These are phyloP conservation scores for Orthosia incerta DNA, from an alignment of 2,888 invertebrate genomes.

Conservation along the genomic window DNA sequence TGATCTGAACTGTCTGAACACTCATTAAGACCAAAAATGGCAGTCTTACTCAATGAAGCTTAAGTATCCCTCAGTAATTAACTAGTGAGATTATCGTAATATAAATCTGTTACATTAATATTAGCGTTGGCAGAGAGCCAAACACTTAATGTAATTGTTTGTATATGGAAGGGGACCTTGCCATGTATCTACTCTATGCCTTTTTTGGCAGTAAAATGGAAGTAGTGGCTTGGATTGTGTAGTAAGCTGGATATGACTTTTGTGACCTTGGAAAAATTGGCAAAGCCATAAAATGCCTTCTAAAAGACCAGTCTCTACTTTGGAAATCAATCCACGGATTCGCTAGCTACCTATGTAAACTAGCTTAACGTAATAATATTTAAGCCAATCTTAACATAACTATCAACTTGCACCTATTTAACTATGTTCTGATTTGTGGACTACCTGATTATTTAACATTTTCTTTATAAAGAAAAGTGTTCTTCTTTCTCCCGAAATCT, in stretches of 20 bases:
- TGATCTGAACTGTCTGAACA: constrained; percentile 22
- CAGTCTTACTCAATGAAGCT: constrained; percentile 28
- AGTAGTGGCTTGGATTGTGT: constrained; percentile 14
- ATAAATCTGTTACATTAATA: constrained; percentile 64
- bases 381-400: too few species aligned
- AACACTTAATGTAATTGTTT: constrained; percentile 75
- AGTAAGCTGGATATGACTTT: constrained; percentile 23
- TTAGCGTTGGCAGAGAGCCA: constrained; percentile 66
- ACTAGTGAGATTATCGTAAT: constrained; percentile 62
- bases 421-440: too few species aligned
- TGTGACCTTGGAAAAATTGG: background rate
- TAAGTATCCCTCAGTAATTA: constrained; percentile 49
- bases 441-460: too few species aligned
- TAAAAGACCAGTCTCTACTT: too few species aligned
- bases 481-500: too few species aligned
- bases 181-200: constrained; percentile 54
- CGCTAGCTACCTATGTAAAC: too few species aligned
- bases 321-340: too few species aligned
- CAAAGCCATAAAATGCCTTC: too few species aligned
- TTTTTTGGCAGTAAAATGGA: constrained; percentile 55
- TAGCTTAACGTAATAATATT: too few species aligned
- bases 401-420: too few species aligned
- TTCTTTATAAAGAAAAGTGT: too few species aligned
- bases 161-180: constrained; percentile 64
- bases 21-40: constrained; percentile 3